Evolutionary conservation across 2,888 invertebrate genomes (phyloP), one percentile per base, ranked within the genome.

Genomic region (Trichopoda pennipes): DNA sequence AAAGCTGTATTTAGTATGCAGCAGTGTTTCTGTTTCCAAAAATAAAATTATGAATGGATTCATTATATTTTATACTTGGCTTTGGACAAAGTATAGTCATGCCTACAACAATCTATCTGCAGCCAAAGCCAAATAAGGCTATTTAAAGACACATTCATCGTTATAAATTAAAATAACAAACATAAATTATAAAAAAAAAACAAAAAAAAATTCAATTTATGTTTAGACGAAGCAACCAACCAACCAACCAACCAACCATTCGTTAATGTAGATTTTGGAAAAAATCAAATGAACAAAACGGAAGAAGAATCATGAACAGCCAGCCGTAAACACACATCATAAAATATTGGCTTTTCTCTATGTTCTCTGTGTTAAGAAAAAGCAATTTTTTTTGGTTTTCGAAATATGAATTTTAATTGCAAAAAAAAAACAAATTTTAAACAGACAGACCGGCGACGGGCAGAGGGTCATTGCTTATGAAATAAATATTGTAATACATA

Each of bases 1-100:
- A 70, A 75, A 74, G 64, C 78, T 19, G 53, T 55, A 58, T 70
- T 81, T 78, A 75, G 81, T 78, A 81, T 81, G 81, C 78, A 56
- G 56, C 76, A 42, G 4, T 28, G 28, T 28, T 28, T 4, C 28
- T 28, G 28, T 28, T 28, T 28, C 2, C 2, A 44, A n/a, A 44
- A 44, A n/a, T n/a, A n/a, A 49, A 55, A 1, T 35, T 49, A 74
- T 74, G 75, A 53, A 66, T 53, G 56, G 44, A 56, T 55, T 51
- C 63, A 56, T 70, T 70, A 14, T 56, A n/a, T 55, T 28, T 21
- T 56, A n/a, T 47, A 19, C 21, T 55, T 38, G 61, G 58, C 17
- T 56, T 32, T 49, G 1, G 38, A 38, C 55, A 35, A 35, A 21
- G 6, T 51, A 70, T 64, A 58, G 42, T 44, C 42, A 70, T 70